Base-by-base conservation (phyloP, 1,140 invertebrate species). In the Nixonia krombeini region DNA sequence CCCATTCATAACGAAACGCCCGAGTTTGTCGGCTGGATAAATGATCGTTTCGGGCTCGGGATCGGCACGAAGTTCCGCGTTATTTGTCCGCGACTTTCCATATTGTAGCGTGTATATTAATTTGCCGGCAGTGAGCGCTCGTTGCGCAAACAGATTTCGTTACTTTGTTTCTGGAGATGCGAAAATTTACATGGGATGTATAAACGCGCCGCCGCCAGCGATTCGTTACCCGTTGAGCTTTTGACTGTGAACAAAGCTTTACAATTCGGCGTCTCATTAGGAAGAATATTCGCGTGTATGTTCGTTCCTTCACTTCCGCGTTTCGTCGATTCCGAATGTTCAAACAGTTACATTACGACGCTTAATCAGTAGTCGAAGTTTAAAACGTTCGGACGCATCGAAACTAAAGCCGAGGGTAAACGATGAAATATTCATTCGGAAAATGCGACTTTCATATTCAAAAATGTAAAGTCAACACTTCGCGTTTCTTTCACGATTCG, bases 21-120 rank as follows among this genome's bases (percentile, higher is more conserved):
- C 49, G 40, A 28, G 44, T 67, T 67, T 67, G 64, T 61, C 50
- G 56, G 61, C 40, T 26, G 52, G 55, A 67, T 67, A 68, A 62
- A 68, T 68, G 52, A 21, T 28, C 57, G 52, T 33, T 29, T 51
- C 26, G 47, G 17, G 46, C 33, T 33, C 21, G 35, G 28, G n/a
- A 66, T 9, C 12, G 13, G n/a, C 29, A 33, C 2, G 9, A 33
- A 33, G 15, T 52, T 55, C 56, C 56, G 25, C 29, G 55, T 57
- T 46, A 62, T 37, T 47, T 47, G 47, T 56, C 51, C 64, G 57
- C 56, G 64, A 56, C 51, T 59, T 49, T 59, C 45, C 57, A 56
- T 68, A 57, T 56, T 62, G 47, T 41, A 52, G 41, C 46, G 46
- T 57, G 64, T 52, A 52, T 57, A 52, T 68, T 62, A 68, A 68